Base-by-base conservation (phyloP, 2,888 invertebrate species). In the Coelopa pilipes region DNA sequence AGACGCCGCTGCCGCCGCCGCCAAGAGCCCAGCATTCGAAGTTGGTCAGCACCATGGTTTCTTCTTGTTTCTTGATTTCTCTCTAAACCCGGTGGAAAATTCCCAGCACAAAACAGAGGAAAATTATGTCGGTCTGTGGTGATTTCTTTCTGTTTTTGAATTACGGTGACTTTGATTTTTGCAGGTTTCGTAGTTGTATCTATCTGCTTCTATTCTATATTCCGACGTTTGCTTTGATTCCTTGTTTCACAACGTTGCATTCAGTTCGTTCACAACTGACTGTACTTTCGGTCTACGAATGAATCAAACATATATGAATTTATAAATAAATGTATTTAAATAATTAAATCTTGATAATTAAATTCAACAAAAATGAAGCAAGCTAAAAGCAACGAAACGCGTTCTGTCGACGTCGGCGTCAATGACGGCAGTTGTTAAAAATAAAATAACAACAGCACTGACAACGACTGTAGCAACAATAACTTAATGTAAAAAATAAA, bases 31-130 rank as follows among this genome's bases (percentile, higher is more conserved):
- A 86, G 76, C 83, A 84, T 80, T 86, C 86, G 74, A 85, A 83
- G 81, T 84, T 86, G 34, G 85, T 86, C 76, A 86, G 80, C 72
- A 86, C 86, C 86, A 86, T 86, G 34, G 7, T 34, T 74, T 75
- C 34, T 34, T 34, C 34, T 34, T 34, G 34, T 7, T 34, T 34
- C n/a, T 21, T 45, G 47, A 34, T 59, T 45, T 62, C 72, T 24
- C 68, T 46, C 17, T 66, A 60, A 17, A 21, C n/a, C n/a, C n/a
- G 19, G n/a, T 73, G n/a, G 81, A 82, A 82, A 80, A 78, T 83
- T 81, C 76, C 82, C 78, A 81, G 78, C 78, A 78, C 7, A 7
- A 34, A 34, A 34, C 34, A 34, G 4, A 7, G 34, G 34, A 34
- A 34, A 34, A 34, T 34, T 34, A 34, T 34, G 34, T 34, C 7